Evolutionary conservation across 2,797 vertebrate species (phyloP), one percentile per base, ranked within the genome.

Genomic region (Heterohyrax brucei): DNA sequence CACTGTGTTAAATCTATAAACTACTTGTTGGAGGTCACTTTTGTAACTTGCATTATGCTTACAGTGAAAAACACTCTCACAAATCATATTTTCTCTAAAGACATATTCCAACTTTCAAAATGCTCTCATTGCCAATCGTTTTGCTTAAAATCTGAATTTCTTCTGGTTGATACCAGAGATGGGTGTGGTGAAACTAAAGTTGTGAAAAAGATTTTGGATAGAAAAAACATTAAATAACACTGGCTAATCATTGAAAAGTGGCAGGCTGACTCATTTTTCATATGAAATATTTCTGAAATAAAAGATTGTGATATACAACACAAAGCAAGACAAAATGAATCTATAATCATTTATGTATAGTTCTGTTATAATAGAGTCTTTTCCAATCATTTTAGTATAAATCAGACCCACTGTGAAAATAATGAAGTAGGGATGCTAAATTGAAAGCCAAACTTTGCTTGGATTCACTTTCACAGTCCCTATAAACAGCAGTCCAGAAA

Each of bases 101-200:
- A 50, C 30, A 48, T 21, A 46, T 64, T 87, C 1, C 9, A 91
- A 73, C 1, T 87, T 44, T 21, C 56, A 90, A 22, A 72, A 90
- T 33, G 62, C 3, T 76, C 73, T 44, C n/a, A 79, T 24, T 16
- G 26, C 12, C 14, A 75, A 22, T 73, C 2, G 19, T 14, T 84
- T 64, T 70, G 50, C 33, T 93, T 13, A 64, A 89, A 92, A 91
- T n/a, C 10, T 16, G 26, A 93, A 95, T 93, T 95, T 79, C 28
- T 91, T 95, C 92, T 86, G 10, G 48, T 62, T 93, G 66, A 96
- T 39, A 85, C 7, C 26, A 92, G 53, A 73, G 39, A 21, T 46
- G 59, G 70, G 33, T 87, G 73, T 72, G 64, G 64, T 83, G 14
- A 92, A 93, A 70, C 5, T 14, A 10, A 93, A 28, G n/a, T 1